Evolutionary conservation across 2,888 invertebrate genomes (phyloP), one percentile per base, ranked within the genome.

Genomic region (Mythimna impura): DNA sequence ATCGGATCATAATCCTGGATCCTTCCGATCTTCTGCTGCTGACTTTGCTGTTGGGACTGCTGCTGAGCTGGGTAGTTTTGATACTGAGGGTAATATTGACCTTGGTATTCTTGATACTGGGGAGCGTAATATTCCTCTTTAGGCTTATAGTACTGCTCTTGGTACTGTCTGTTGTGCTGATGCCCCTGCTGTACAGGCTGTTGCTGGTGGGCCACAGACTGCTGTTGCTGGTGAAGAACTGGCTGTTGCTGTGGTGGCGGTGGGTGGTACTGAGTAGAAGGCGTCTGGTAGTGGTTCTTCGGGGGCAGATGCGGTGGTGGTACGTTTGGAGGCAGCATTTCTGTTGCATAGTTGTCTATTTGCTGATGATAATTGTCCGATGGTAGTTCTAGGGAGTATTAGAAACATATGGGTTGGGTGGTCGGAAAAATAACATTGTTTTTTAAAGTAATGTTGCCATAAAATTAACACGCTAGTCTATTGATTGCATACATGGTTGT

Each of bases 1-100:
- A 97, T 94, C 5, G 98, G 98, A 92, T 98, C 98, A 88, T 98
- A 98, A 89, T 98, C 98, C 82, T 98, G 98, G 84, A 98, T 98
- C 95, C 98, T 97, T 81, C 98, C 97, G 90, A 98, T 97, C 91
- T 96, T 96, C 91, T 94, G 94, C 0, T 73, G 75, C 7, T 65
- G 71, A 20, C 61, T 54, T 9, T 78, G 81, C 12, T 73, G 81
- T 54, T 92, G 90, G 50, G 92, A 91, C 72, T 90, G 91, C 78
- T 89, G 89, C 62, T 88, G 88, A 64, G 87, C 90, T 34, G 89
- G 92, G 64, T 91, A 89, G 8, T 86, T 86, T 73, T 94, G 81
- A 50, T 75, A 76, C 57, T 75, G 75, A 1, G 75, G 62, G 7
- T 75, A 75, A 25, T 75, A 75, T 55, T 75, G 75, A 1, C 67